Conservation (phyloP, 1,140 invertebrate genomes). For the Caenorhabditis brenneri region DNA sequence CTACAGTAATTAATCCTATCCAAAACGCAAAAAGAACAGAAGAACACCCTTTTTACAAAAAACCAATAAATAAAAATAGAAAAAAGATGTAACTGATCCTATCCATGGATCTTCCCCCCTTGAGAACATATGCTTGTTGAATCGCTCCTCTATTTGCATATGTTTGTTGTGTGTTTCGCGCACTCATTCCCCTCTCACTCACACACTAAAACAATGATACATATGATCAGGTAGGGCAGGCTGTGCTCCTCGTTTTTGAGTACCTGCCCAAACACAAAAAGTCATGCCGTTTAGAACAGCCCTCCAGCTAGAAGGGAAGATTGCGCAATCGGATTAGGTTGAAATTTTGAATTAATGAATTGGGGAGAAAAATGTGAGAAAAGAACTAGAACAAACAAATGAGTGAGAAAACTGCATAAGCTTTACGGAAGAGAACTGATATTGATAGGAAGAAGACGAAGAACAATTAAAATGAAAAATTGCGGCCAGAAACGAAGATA, state of each 20-base stretch:
- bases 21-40: too few relatives aligned
- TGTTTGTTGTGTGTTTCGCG: background rate
- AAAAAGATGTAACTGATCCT: too few relatives aligned
- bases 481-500: background rate
- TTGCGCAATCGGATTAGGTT: background rate
- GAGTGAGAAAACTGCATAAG: constrained; percentile 19
- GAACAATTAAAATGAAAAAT: background rate
- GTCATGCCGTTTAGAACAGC: constrained; percentile 27
- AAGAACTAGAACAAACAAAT: constrained; percentile 32
- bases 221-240: constrained; percentile 26
- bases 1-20: too few relatives aligned
- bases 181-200: background rate
- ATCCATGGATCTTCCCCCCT: background rate
- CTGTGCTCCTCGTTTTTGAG: too few relatives aligned
- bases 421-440: background rate
- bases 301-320: background rate
- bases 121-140: background rate
- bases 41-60: too few relatives aligned
- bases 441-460: background rate
- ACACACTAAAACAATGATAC: constrained; percentile 24
- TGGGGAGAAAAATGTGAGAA: background rate
- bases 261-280: background rate
- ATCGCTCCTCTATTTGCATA: background rate
- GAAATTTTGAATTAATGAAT: background rate
- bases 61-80: too few relatives aligned